Conservation (phyloP, 2,113 vertebrate species). For the Prolemur simus region DNA sequence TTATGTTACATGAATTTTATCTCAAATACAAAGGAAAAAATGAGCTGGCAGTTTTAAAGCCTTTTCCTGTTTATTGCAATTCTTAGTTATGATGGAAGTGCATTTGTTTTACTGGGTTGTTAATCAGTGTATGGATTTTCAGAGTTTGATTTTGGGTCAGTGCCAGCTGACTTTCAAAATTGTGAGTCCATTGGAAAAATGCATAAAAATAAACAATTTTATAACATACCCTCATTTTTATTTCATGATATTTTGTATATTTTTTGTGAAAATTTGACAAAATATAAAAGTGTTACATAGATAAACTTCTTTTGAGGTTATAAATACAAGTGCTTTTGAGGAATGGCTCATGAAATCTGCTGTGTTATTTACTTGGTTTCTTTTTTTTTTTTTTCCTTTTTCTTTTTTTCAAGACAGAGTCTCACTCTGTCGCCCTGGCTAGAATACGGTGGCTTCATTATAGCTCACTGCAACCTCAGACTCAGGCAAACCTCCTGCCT, state of each 20-base stretch:
- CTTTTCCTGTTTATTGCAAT: background rate
- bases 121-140: background rate
- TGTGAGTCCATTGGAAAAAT: conserved; percentile 26
- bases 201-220: conserved; percentile 6
- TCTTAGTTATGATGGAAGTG: conserved; percentile 14
- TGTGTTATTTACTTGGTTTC: conserved; percentile 34
- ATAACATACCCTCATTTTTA: background rate
- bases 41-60: background rate
- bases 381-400: background rate
- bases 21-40: background rate
- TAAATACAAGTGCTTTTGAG: background rate
- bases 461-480: no score
- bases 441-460: no score
- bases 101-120: background rate
- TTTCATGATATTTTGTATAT: conserved; percentile 13
- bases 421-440: no score
- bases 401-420: background rate
- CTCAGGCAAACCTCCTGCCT: no score
- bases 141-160: background rate
- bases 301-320: conserved; percentile 20
- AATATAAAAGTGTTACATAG: background rate
- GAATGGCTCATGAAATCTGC: conserved; percentile 37
- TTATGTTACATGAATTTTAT: conserved; percentile 28
- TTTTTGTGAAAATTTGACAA: conserved; percentile 4
- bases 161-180: background rate